phyloP scores from a whole-genome alignment of 35 echinoderm and acorn worm species.

The Ophiothrix spiculata region DNA sequence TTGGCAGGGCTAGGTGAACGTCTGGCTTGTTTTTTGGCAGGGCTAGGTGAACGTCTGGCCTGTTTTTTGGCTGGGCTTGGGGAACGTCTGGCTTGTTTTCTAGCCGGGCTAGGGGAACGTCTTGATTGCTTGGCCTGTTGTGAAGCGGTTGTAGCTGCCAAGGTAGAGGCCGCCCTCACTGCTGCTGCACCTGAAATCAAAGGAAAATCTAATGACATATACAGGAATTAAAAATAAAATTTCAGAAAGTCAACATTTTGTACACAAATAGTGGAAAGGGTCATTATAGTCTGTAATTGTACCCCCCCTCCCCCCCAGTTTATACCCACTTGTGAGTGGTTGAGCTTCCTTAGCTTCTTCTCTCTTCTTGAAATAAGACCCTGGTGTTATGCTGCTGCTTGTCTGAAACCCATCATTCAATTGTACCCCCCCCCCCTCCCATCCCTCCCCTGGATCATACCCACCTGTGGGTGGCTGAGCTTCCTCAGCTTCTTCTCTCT shows the following conservation, averaged over 20 bases:
- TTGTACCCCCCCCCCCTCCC: too few species aligned
- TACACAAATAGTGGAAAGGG: too few species aligned
- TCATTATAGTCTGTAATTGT: too few species aligned
- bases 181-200: conserved; percentile 69
- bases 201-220: too few species aligned
- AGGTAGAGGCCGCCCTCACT: conserved; percentile 70
- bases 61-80: background rate
- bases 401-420: too few species aligned
- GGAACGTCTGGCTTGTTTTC: background rate
- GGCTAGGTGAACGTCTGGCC: background rate
- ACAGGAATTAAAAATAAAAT: background rate
- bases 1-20: background rate
- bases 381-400: background rate
- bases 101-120: background rate
- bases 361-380: conserved; percentile 57
- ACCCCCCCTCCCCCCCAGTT: too few species aligned
- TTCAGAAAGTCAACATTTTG: too few species aligned
- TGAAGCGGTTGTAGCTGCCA: conserved; percentile 3
- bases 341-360: conserved; percentile 32
- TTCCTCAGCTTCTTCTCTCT: conserved; percentile 27
- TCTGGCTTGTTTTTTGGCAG: background rate
- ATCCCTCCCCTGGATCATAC: too few species aligned
- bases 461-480: conserved; percentile 56
- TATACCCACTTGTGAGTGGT: conserved; percentile 48
- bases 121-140: background rate